Percentiles rank a stretch among this genome's conserved stretches.
These are phyloP conservation scores for Peromyscus californicus DNA, from an alignment of 2,113 vertebrate genomes.

Conservation along the genomic window DNA sequence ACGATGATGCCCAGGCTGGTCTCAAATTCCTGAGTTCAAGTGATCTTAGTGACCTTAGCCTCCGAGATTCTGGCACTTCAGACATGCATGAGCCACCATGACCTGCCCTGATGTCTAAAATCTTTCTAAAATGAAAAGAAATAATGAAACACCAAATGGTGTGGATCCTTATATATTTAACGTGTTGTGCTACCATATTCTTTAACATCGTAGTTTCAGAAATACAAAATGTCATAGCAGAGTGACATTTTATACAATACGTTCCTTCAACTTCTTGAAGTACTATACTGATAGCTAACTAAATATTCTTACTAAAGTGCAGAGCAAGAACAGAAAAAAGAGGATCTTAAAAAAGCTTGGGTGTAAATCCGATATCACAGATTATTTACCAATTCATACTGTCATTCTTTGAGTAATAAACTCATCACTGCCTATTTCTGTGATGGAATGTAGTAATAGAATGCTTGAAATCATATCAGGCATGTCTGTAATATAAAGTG, in stretches of 20 bases:
- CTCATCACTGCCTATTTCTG: not conserved
- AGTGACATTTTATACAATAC: not conserved
- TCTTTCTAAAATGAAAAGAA: not conserved
- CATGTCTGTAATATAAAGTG: not conserved
- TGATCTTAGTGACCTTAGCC: not conserved
- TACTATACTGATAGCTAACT: not conserved
- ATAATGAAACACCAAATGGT: not conserved
- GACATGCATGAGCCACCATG: not conserved
- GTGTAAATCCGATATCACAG: not conserved
- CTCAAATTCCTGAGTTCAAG: not conserved
- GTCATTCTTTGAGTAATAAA: constrained; percentile 7
- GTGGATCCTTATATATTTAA: not conserved
- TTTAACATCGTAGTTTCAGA: not conserved
- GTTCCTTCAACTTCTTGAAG: not conserved
- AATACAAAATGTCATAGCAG: constrained; percentile 39
- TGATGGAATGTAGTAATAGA: not conserved
- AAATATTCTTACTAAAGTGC: not conserved
- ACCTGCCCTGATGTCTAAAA: not conserved
- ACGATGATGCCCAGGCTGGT: not conserved
- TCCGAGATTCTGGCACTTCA: not conserved
- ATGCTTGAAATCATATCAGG: not conserved
- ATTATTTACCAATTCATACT: not conserved
- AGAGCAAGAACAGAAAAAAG: not conserved
- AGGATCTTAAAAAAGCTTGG: not conserved
- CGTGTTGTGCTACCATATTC: not conserved